A percentile compares a stretch with the other conserved stretches of the same genome.
Evolutionary conservation across 1,140 invertebrate genomes (phyloP).

Genomic region (Latrodectus geometricus): DNA sequence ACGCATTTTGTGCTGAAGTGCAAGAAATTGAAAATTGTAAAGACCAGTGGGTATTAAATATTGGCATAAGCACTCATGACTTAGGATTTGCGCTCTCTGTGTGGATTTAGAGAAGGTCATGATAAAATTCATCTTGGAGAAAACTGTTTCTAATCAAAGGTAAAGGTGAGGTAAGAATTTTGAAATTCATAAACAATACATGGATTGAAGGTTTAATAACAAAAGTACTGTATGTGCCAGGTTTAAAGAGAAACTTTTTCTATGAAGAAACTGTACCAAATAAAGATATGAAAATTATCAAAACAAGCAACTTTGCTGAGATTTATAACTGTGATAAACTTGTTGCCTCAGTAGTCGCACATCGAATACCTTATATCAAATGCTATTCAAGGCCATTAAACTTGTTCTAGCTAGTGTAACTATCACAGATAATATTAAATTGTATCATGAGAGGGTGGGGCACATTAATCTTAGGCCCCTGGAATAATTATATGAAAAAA

Average conservation of each 20-base stretch:
- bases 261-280: slow-evolving; percentile 3
- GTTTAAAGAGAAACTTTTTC: slow-evolving; percentile 11
- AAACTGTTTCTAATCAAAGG: slow-evolving; percentile 11
- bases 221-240: slow-evolving; percentile 7
- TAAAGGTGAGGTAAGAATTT: slow-evolving; percentile 15
- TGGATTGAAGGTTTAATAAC: background rate
- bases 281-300: slow-evolving; percentile 57
- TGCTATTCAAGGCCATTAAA: no score
- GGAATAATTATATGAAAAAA: no score
- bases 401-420: no score
- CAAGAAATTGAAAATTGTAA: background rate
- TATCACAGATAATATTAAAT: no score
- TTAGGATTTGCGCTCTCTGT: background rate
- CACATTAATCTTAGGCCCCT: no score
- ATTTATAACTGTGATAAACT: slow-evolving; percentile 10
- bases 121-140: background rate
- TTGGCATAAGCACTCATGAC: slow-evolving; percentile 22
- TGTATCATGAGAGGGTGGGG: no score
- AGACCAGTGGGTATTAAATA: slow-evolving; percentile 13
- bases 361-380: slow-evolving; percentile 19
- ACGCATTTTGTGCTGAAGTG: slow-evolving; percentile 2
- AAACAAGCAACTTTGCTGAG: background rate
- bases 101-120: background rate
- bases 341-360: slow-evolving; percentile 6
- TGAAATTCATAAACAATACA: background rate